Evolutionary conservation across 2,113 vertebrate genomes (phyloP), one percentile per base, ranked within the genome.

Genomic region (Sardina pilchardus): DNA sequence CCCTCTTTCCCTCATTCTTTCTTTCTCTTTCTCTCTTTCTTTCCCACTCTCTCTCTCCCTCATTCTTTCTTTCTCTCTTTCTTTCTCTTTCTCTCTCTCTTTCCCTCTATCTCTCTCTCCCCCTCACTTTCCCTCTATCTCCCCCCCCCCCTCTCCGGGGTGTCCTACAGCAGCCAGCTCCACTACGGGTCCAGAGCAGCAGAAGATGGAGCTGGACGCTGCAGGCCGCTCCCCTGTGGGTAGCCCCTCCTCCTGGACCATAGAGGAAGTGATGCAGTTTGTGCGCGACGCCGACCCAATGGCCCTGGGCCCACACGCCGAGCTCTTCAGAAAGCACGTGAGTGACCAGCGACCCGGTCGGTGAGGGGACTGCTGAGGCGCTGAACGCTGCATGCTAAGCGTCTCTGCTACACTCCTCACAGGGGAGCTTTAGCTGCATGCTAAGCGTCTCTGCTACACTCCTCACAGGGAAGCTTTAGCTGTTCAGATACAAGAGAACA

Each of bases 251-350:
- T 95, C 94, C 86, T 99, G 98, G 98, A 96, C 96, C 59, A 96
- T 99, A 86, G 97, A 98, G 86, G 97, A 99, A 91, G 98, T 99
- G 85, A 97, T 99, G 87, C 93, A 90, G 86, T 99, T 98, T 91
- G 96, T 99, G 90, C 97, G 96, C 87, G 95, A 97, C 89, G 97
- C 96, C 16, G 97, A 99, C 94, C 97, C 97, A 45, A 96, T 95
- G 34, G 96, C 97, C 24, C 94, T 98, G 17, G 97, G 95, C 71
- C 96, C 96, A 5, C 96, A 99, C 8, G 95, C 96, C 0, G 96
- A 99, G 59, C 96, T 99, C 90, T 99, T 99, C 90, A 96, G 96
- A 91, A 97, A 96, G 95, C 98, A 99, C 36, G 98, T 98, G 95
- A 93, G 95, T 94, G 88, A n/a, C 53, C 19, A 6, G 17, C 9